Evolutionary conservation across 2,113 vertebrate species (phyloP).

Genomic region (Ceratotherium simum): DNA sequence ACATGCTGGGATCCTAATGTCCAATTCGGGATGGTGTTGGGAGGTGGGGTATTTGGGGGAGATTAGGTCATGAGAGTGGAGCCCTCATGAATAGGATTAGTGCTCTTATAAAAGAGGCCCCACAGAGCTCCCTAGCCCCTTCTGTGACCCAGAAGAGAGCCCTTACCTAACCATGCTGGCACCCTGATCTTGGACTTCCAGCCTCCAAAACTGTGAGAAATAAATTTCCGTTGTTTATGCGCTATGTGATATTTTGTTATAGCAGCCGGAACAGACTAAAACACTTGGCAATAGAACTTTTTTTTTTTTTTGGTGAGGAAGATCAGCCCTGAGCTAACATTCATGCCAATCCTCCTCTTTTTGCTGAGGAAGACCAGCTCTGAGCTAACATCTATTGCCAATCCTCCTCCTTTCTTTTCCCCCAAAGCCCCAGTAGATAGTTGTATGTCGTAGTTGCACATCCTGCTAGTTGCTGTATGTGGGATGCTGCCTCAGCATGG

Average conservation of each 20-base stretch:
- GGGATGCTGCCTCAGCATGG: too few relatives aligned
- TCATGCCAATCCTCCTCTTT: too few relatives aligned
- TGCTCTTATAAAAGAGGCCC: not conserved
- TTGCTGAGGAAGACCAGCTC: too few relatives aligned
- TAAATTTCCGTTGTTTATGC: not conserved
- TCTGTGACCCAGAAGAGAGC: not conserved
- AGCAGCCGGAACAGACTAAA: not conserved
- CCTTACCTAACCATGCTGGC: not conserved
- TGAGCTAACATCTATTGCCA: too few relatives aligned
- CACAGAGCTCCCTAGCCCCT: not conserved
- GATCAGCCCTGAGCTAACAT: too few relatives aligned
- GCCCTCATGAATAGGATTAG: not conserved
- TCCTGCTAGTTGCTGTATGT: too few relatives aligned
- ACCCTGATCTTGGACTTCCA: not conserved
- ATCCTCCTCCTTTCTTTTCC: too few relatives aligned
- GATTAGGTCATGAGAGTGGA: not conserved
- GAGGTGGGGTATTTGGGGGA: not conserved
- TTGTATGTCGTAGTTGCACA: too few relatives aligned
- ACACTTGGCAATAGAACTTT: not conserved
- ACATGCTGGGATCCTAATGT: not conserved
- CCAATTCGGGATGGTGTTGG: not conserved
- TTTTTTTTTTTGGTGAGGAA: not conserved
- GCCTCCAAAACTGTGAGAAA: not conserved
- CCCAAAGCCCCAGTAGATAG: too few relatives aligned
- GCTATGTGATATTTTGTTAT: not conserved